Evolutionary conservation across 2,797 vertebrate genomes (phyloP).

Genomic region (Nyctalus aviator): DNA sequence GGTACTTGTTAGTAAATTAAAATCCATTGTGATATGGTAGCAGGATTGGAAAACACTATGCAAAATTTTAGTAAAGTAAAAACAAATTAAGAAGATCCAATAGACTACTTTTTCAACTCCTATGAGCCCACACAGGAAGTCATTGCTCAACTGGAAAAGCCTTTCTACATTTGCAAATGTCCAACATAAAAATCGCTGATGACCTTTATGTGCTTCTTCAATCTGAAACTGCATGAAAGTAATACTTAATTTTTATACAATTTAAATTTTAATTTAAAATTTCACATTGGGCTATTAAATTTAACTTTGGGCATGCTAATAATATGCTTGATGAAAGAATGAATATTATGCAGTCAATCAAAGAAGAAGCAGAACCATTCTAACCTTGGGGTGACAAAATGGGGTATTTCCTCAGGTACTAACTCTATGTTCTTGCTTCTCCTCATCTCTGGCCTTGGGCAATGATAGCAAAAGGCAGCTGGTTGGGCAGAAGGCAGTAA

Average conservation of each 20-base stretch:
- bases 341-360: background rate
- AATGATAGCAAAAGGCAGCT: background rate
- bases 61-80: slow-evolving; percentile 46
- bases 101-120: background rate
- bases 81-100: slow-evolving; percentile 5
- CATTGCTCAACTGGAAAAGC: background rate
- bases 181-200: background rate
- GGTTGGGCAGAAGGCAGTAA: background rate
- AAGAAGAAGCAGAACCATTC: background rate
- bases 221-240: slow-evolving; percentile 13
- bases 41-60: background rate
- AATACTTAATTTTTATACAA: background rate
- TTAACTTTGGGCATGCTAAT: background rate
- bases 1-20: background rate
- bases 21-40: background rate
- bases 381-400: background rate
- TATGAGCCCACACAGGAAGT: background rate
- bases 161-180: background rate
- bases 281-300: background rate
- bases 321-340: background rate
- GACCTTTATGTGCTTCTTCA: background rate
- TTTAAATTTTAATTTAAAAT: slow-evolving; percentile 47
- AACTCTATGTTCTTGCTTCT: background rate
- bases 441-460: background rate
- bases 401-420: background rate